phyloP scores from a whole-genome alignment of 1,140 invertebrate species.

The Nylanderia fulva region DNA sequence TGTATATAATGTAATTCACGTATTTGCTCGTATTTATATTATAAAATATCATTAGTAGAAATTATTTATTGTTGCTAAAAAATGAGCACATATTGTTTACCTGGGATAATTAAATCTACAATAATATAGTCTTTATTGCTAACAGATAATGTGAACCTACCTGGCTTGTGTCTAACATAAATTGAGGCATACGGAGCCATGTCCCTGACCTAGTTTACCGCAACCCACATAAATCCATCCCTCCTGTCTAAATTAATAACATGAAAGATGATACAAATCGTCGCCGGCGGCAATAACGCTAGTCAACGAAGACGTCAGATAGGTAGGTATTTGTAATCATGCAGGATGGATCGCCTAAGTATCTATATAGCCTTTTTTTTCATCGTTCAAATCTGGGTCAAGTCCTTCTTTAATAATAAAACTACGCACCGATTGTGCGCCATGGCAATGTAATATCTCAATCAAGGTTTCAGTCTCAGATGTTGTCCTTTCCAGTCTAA shows the following conservation, averaged over 20 bases:
- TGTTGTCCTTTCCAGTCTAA: conserved; percentile 57
- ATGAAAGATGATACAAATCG: conserved; percentile 69
- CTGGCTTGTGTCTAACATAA: conserved; percentile 9
- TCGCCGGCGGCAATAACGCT: conserved; percentile 39
- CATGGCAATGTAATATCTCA: conserved; percentile 73
- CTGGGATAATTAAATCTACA: not conserved
- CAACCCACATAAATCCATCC: conserved; percentile 66
- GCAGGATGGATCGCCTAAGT: conserved; percentile 56
- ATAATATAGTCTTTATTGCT: not conserved
- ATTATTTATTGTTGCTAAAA: not conserved
- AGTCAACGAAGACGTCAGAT: conserved; percentile 46
- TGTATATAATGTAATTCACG: not conserved
- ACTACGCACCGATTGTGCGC: conserved; percentile 56
- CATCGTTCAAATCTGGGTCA: conserved; percentile 68
- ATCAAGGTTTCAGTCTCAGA: conserved; percentile 70
- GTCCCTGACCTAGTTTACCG: conserved; percentile 73
- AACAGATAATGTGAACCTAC: not conserved
- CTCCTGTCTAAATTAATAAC: conserved; percentile 70
- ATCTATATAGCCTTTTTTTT: conserved; percentile 41
- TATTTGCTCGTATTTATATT: not conserved
- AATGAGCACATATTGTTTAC: not conserved
- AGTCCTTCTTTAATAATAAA: conserved; percentile 71
- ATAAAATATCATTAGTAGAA: not conserved
- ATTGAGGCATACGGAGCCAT: not conserved
- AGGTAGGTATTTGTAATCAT: conserved; percentile 65